These are phyloP conservation scores for Scopus umbretta DNA, from an alignment of 2,113 vertebrate species.

Conservation along the genomic window DNA sequence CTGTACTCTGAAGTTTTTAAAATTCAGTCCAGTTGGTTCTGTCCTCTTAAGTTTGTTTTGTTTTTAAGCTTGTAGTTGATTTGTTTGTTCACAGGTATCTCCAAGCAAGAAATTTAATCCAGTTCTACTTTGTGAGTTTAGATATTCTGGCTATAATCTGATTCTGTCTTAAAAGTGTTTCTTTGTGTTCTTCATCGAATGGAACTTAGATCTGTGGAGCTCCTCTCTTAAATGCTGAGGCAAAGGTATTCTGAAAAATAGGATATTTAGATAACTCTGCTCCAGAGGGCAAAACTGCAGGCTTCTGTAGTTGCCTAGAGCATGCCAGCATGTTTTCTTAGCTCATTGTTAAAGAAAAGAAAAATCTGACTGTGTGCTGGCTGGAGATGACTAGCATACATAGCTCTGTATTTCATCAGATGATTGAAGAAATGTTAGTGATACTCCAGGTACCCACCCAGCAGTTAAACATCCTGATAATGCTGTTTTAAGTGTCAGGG, in stretches of 20 bases:
- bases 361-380: neutral
- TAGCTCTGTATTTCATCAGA: neutral
- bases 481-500: neutral
- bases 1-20: neutral
- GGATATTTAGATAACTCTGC: neutral
- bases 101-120: neutral
- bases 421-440: neutral
- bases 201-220: neutral
- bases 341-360: neutral
- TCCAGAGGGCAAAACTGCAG: neutral
- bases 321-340: neutral
- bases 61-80: constrained; percentile 11
- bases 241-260: neutral
- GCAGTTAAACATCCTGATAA: neutral
- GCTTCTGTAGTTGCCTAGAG: neutral
- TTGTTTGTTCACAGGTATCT: neutral
- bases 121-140: neutral
- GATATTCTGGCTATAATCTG: neutral
- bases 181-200: neutral
- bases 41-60: neutral
- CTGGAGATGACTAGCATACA: neutral
- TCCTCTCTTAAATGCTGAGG: neutral
- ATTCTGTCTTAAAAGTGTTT: neutral
- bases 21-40: neutral
- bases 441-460: neutral